phyloP scores from a whole-genome alignment of 2,888 invertebrate species.

The Seira ritae region DNA sequence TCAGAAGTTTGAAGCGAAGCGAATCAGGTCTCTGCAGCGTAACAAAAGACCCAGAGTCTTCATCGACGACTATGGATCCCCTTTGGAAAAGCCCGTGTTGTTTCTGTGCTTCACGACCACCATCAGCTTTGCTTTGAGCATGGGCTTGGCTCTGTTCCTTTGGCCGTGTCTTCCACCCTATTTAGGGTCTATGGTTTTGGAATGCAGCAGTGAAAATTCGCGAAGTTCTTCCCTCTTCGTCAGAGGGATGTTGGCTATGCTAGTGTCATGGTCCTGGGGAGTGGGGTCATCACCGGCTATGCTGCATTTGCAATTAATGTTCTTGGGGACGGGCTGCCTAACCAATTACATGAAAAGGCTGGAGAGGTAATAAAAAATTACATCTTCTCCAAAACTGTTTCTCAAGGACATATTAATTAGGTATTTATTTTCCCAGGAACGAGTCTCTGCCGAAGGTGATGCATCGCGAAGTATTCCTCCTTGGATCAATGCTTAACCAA shows the following conservation, averaged over 20 bases:
- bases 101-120: neutral
- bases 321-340: neutral
- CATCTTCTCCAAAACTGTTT: too few relatives aligned
- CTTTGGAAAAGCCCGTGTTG: neutral
- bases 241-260: neutral
- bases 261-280: conserved; percentile 9
- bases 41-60: too few relatives aligned
- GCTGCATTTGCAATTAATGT: neutral
- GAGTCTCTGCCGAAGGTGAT: neutral
- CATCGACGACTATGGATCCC: neutral
- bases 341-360: neutral
- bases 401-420: too few relatives aligned
- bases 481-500: neutral
- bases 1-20: neutral
- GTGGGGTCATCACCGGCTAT: neutral
- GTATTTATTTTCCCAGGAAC: neutral
- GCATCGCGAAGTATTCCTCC: neutral
- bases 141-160: neutral
- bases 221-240: neutral
- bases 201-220: neutral
- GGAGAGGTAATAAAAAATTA: too few relatives aligned
- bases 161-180: conserved; percentile 26
- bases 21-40: neutral
- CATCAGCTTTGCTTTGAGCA: neutral
- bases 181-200: neutral